These are phyloP conservation scores for Hoplostethus mediterraneus DNA, from an alignment of 2,797 vertebrate genomes.

Conservation along the genomic window DNA sequence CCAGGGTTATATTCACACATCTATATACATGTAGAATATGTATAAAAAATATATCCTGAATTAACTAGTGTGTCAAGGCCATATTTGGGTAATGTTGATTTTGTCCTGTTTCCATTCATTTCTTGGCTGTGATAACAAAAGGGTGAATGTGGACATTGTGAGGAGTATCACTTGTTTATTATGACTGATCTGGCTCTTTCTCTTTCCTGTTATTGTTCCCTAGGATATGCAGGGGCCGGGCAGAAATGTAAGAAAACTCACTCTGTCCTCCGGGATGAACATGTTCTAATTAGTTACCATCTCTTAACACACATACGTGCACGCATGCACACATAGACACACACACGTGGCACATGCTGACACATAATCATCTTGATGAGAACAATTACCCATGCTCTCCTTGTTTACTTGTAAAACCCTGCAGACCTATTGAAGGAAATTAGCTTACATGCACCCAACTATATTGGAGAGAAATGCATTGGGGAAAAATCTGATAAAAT, in stretches of 20 bases:
- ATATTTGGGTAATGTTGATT: conserved; percentile 18
- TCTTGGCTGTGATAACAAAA: conserved; percentile 18
- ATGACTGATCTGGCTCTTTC: conserved; percentile 28
- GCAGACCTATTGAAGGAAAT: no score
- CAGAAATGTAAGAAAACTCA: conserved; percentile 80
- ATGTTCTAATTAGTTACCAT: conserved; percentile 13
- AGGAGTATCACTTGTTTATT: conserved; percentile 31
- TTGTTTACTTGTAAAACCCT: neutral
- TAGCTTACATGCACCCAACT: no score
- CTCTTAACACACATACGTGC: neutral
- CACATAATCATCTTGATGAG: neutral
- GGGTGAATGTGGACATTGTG: conserved; percentile 16
- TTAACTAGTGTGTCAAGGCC: neutral
- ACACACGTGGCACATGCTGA: neutral
- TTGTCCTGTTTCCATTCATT: conserved; percentile 10
- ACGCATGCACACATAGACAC: neutral
- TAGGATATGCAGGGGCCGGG: conserved; percentile 72
- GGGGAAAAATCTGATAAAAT: neutral
- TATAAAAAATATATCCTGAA: neutral
- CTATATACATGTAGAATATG: neutral
- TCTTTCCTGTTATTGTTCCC: conserved; percentile 61
- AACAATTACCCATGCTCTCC: neutral
- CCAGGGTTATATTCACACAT: neutral
- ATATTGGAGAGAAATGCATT: neutral
- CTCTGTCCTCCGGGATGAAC: conserved; percentile 25